Conservation (phyloP, 1,140 invertebrate genomes). For the Tetramorium simillimum region DNA sequence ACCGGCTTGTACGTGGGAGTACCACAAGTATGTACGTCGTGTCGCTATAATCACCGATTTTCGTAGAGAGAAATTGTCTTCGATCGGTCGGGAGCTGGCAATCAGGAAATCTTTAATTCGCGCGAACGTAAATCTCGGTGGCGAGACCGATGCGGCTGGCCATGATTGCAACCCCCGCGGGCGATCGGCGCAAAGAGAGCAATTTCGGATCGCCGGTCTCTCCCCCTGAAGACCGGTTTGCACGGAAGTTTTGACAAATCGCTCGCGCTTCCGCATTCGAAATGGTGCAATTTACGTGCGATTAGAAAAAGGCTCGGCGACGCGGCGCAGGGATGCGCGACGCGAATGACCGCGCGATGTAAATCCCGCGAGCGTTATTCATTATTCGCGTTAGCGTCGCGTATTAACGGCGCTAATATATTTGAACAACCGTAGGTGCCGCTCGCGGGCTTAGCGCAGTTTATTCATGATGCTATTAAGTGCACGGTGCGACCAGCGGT, state of each 20-base stretch:
- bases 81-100: conserved; percentile 19
- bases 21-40: background rate
- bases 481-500: background rate
- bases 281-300: conserved; percentile 65
- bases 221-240: conserved; percentile 62
- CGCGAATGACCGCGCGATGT: conserved; percentile 30
- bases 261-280: conserved; percentile 68
- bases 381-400: conserved; percentile 58
- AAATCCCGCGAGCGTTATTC: conserved; percentile 51
- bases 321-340: conserved; percentile 40
- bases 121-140: conserved; percentile 65
- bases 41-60: conserved; percentile 14
- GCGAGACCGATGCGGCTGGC: conserved; percentile 5
- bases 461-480: conserved; percentile 60
- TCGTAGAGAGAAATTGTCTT: conserved; percentile 33
- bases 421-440: conserved; percentile 54
- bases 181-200: conserved; percentile 50
- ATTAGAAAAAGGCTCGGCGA: conserved; percentile 58
- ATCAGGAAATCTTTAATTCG: conserved; percentile 53
- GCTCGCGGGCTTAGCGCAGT: conserved; percentile 39
- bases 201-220: conserved; percentile 61
- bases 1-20: conserved; percentile 7
- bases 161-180: conserved; percentile 64
- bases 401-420: conserved; percentile 60
- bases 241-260: conserved; percentile 69